Evolutionary conservation across 2,888 invertebrate species (phyloP), one percentile per base, ranked within the genome.

Genomic region (Agonopterix heracliana): DNA sequence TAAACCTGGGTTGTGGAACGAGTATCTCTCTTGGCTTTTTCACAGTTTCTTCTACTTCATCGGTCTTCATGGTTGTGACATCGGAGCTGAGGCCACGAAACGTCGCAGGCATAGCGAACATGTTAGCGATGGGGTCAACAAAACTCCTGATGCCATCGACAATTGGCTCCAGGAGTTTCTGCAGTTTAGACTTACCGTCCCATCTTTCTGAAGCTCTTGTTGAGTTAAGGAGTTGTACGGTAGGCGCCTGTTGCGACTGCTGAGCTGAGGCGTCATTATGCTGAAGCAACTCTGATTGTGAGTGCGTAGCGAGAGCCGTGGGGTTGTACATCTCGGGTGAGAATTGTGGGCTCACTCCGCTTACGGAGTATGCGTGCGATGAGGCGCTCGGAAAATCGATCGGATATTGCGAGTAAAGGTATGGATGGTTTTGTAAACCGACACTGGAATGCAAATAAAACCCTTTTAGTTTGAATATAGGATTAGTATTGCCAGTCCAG

Each of bases 341-440:
- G 68, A 85, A 89, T 69, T 85, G 87, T 63, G 81, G 77, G 70
- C 77, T 85, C 78, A 81, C 82, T 82, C 87, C 87, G 62, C 77
- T 81, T 57, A 83, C 84, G 74, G 89, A 83, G 83, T 89, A 89
- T 68, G 86, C 87, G 76, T 89, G 87, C 72, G 88, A 87, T 59
- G 89, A 81, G 71, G 82, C 84, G 77, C 85, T 81, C 74, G 89
- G 83, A 69, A 89, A 89, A 78, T 90, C 89, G 75, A 88, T 81
- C 66, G 89, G 88, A 71, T 89, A 89, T 82, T 88, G 87, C 64
- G 88, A 83, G 72, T 88, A 89, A 68, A 89, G 78, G 69, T 88
- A 87, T 56, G 89, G 88, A 58, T 89, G 80, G 74, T 84, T 85
- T 73, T 79, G 85, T 69, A 87, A 81, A 80, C 87, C 86, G 72